Percentiles rank a stretch among this genome's conserved stretches.
phyloP scores from a whole-genome alignment of 2,797 vertebrate species.

The Lithobates pipiens region DNA sequence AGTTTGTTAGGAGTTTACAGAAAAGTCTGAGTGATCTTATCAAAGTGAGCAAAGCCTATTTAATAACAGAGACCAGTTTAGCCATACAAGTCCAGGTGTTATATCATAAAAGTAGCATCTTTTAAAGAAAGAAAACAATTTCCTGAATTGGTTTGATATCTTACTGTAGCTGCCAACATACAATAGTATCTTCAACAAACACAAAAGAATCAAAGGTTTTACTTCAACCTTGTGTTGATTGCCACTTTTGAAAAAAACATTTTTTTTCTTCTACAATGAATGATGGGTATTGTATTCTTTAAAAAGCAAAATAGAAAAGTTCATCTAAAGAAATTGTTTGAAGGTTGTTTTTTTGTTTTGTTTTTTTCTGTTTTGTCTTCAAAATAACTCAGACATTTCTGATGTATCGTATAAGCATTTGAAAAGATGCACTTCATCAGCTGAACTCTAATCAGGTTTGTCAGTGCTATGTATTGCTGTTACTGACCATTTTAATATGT shows the following conservation, averaged over 20 bases:
- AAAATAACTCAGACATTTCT: conserved; percentile 1
- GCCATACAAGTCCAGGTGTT: not conserved
- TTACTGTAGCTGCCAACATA: conserved; percentile 3
- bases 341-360: not conserved
- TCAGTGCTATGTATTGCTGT: conserved; percentile 46
- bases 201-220: conserved; percentile 12
- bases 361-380: conserved; percentile 16
- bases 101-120: not conserved
- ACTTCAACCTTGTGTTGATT: not conserved
- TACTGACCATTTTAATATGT: conserved; percentile 61
- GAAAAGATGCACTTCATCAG: conserved; percentile 34
- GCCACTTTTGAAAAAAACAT: not conserved
- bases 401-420: conserved; percentile 20
- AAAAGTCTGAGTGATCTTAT: not conserved
- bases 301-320: not conserved
- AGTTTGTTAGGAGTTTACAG: not conserved
- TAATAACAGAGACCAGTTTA: not conserved
- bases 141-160: not conserved
- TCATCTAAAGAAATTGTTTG: not conserved
- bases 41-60: not conserved
- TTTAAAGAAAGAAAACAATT: not conserved
- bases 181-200: conserved; percentile 1
- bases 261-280: not conserved
- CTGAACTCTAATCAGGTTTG: conserved; percentile 48
- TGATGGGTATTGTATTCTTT: not conserved